Evolutionary conservation across 2,797 vertebrate genomes (phyloP).

Genomic region (Phoeniculus purpureus): DNA sequence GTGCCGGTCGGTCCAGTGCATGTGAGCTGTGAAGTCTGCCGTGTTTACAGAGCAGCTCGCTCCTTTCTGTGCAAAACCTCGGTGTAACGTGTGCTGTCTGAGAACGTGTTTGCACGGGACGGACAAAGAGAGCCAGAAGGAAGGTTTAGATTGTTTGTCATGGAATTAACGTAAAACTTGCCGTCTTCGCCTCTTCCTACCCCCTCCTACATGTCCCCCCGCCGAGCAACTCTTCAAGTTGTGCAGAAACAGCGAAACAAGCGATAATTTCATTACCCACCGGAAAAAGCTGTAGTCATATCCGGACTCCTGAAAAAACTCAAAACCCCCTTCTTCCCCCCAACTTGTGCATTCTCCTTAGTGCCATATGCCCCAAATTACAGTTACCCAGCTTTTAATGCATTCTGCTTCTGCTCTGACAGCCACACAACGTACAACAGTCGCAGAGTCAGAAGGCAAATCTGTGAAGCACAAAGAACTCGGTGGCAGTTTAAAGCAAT

Average conservation of each 20-base stretch:
- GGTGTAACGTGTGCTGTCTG: background rate
- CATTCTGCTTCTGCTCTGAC: conserved; percentile 31
- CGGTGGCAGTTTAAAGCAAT: background rate
- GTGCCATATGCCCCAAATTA: conserved; percentile 31
- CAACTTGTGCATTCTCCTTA: conserved; percentile 8
- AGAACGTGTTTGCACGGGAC: background rate
- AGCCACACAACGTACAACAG: conserved; percentile 3
- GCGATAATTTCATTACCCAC: conserved; percentile 39
- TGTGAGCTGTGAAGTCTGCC: conserved; percentile 13
- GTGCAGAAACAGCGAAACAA: background rate
- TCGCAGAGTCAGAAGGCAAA: conserved; percentile 19
- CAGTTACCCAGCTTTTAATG: conserved; percentile 25
- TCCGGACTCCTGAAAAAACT: conserved; percentile 37
- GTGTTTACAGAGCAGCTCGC: conserved; percentile 1
- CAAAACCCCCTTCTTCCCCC: conserved; percentile 39
- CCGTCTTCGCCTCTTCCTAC: background rate
- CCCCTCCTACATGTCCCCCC: accelerated
- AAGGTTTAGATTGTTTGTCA: background rate
- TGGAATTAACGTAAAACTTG: background rate
- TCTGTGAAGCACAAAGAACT: background rate
- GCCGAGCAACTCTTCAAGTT: background rate
- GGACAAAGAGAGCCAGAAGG: background rate
- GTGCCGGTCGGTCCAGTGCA: background rate
- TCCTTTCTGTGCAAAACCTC: background rate
- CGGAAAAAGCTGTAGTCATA: conserved; percentile 29